phyloP scores from a whole-genome alignment of 1,140 invertebrate species.

The Diorhabda sublineata region DNA sequence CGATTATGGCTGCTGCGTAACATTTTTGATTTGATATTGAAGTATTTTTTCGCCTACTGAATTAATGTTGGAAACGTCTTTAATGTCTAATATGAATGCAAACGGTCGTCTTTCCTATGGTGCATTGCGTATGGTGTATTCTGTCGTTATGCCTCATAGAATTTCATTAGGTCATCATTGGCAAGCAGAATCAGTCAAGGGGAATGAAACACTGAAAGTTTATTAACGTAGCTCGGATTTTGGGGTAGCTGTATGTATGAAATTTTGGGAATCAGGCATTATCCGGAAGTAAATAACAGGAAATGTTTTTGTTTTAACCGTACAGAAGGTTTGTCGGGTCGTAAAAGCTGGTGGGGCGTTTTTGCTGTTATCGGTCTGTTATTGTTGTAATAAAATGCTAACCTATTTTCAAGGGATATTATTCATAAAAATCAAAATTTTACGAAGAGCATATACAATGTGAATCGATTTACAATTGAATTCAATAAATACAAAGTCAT shows the following conservation, averaged over 20 bases:
- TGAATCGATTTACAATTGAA: too few relatives aligned
- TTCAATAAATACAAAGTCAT: too few relatives aligned
- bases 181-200: conserved; percentile 31
- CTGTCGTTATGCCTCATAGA: conserved; percentile 40
- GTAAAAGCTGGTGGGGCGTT: conserved; percentile 8
- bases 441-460: too few relatives aligned
- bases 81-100: conserved; percentile 27
- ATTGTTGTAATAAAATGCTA: conserved; percentile 1
- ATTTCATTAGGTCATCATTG: conserved; percentile 39
- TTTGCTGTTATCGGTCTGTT: not conserved
- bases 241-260: conserved; percentile 6
- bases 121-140: conserved; percentile 29
- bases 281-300: conserved; percentile 1
- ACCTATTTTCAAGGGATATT: too few relatives aligned
- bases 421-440: too few relatives aligned
- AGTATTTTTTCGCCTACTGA: conserved; percentile 27
- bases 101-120: conserved; percentile 23
- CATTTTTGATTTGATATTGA: conserved; percentile 27
- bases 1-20: conserved; percentile 6
- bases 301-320: conserved; percentile 3
- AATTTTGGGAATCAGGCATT: not conserved
- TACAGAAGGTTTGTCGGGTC: conserved; percentile 7
- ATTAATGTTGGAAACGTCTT: conserved; percentile 24
- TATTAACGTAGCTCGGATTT: conserved; percentile 23
- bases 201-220: conserved; percentile 32